Evolutionary conservation across 2,888 invertebrate species (phyloP), one percentile per base, ranked within the genome.

Genomic region (Muschampia plurimacula): DNA sequence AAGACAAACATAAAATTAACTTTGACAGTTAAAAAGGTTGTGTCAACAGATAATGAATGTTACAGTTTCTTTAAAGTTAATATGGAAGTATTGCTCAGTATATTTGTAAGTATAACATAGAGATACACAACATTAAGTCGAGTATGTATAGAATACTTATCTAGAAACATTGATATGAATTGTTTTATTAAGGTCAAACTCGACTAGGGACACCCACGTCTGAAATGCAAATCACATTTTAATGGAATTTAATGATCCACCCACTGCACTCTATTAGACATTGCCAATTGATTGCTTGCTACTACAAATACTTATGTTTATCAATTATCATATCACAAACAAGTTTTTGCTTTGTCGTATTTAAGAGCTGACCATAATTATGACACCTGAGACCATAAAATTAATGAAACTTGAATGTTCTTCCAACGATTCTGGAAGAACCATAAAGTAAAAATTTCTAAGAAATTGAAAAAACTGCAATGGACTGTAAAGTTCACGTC

Each of bases 231-330:
- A 70, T 70, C 46, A 28, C 36, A 64, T 70, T 70, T 65, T 70
- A 70, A 70, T 70, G 65, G 65, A 70, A 59, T 71, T 71, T 71
- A 71, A 71, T 60, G 71, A 71, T 36, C 65, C 49, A 66, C 71
- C 65, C 36, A 71, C 71, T 41, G 46, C 7, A 46, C 15, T 46
- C 46, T 69, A 57, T 15, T 39, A 41, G 41, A 62, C 22, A 49
- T 62, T 49, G 60, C 49, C 49, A 49, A 49, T 28, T 68, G 32
- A 69, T 69, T 62, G 49, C 49, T 69, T 15, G 39, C 57, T 57
- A 57, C 55, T 22, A 6, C 22, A 8, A 55, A 55, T 7, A 57
- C 57, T 9, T 8, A 41, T 9, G 22, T 41, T 9, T 9, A 41
- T 41, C 41, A 7, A 41, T 41, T 57, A 28, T 57, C 5, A 28